Evolutionary conservation across 2,888 invertebrate genomes (phyloP).

Genomic region (Protophormia terraenovae): DNA sequence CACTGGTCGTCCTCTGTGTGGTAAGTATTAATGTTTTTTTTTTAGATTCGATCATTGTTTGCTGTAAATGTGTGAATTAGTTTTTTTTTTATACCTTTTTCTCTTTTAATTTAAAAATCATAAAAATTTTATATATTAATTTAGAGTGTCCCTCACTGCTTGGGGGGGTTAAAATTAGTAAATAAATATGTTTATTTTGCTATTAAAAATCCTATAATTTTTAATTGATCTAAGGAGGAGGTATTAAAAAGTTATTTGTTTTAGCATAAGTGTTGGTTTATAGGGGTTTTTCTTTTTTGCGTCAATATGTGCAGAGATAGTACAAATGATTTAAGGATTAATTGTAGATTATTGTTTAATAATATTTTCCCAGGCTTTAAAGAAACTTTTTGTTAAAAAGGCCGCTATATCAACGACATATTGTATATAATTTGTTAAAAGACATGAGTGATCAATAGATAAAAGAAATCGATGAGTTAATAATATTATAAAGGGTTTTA

Average conservation of each 20-base stretch:
- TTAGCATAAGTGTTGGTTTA: slow-evolving; percentile 20
- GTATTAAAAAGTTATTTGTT: slow-evolving; percentile 35
- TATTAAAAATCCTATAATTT: neutral
- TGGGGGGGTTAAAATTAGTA: neutral
- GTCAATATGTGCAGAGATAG: neutral
- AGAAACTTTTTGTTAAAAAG: neutral
- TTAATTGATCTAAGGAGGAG: slow-evolving; percentile 6
- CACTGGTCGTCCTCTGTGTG: neutral
- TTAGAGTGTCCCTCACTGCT: neutral
- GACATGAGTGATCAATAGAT: no score
- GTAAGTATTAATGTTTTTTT: neutral
- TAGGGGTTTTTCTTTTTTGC: neutral
- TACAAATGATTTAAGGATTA: neutral
- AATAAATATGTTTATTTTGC: neutral
- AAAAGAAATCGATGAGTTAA: neutral
- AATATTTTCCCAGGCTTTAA: neutral
- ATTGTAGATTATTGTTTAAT: neutral
- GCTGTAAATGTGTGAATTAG: slow-evolving; percentile 42
- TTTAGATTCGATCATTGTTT: neutral
- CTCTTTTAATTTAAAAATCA: slow-evolving; percentile 19
- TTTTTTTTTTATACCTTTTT: neutral
- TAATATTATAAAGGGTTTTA: neutral
- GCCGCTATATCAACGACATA: neutral
- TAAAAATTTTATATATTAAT: slow-evolving; percentile 33
- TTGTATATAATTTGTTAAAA: neutral